These are phyloP conservation scores for Heliconius hortense DNA, from an alignment of 2,888 invertebrate species.

Conservation along the genomic window DNA sequence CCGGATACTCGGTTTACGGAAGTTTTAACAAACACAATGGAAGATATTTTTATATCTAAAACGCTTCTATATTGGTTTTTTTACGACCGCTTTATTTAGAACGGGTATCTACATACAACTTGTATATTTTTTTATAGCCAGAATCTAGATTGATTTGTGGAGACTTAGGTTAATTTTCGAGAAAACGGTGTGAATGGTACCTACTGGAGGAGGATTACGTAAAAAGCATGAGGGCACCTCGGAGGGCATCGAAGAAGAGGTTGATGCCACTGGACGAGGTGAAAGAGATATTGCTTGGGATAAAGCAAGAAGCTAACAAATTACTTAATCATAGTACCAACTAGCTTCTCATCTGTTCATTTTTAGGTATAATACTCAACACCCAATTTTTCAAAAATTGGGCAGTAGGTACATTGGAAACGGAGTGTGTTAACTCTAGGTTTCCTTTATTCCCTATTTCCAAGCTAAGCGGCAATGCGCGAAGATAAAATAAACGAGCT, in stretches of 20 bases:
- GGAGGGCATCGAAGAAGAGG: no score
- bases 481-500: not conserved
- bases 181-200: no score
- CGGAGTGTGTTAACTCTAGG: not conserved
- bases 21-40: constrained; percentile 27
- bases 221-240: no score
- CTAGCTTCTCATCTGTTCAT: no score
- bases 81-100: constrained; percentile 16
- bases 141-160: no score
- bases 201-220: no score
- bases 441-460: not conserved
- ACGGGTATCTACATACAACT: not conserved
- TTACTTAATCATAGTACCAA: no score
- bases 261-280: no score
- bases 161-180: no score
- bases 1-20: constrained; percentile 27
- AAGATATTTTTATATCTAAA: constrained; percentile 29
- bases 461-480: not conserved
- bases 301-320: no score
- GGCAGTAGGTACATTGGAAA: not conserved
- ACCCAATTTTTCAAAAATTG: not conserved
- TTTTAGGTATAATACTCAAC: no score
- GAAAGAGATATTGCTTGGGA: no score
- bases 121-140: not conserved
- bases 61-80: constrained; percentile 13